Base-by-base conservation (phyloP, 2,113 vertebrate genomes). In the Ariopsis seemanni region DNA sequence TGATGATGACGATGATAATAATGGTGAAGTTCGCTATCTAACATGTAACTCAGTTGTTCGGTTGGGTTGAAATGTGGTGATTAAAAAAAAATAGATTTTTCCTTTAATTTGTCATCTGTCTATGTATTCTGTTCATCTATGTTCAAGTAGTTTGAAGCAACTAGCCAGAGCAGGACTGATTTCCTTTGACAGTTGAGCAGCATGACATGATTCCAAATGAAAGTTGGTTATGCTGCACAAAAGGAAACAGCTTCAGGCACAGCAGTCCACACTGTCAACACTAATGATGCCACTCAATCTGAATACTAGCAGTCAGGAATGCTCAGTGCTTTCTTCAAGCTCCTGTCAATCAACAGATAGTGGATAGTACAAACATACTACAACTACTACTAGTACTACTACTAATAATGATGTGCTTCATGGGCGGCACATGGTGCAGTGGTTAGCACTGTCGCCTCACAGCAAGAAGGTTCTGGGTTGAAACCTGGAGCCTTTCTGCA, bases 281-380 rank as follows among this genome's bases (percentile, higher is more conserved):
- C 72, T 92, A 83, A 91, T 89, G 82, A 91, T 88, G 84, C 88
- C 5, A 55, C 5, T 20, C 85, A 75, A 74, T 78, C 55, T 84
- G 63, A 83, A 20, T 80, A 89, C 58, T 60, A 53, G 65, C 53
- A 71, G 6, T 74, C 52, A 65, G 8, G n/a, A 62, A 63, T 75
- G 18, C n/a, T 7, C 12, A 57, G n/a, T 17, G 11, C 50, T 71
- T 80, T 69, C 63, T 81, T 80, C 50, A 80, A 79, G 14, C 15
- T 1, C n/a, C 85, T 79, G n/a, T 30, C n/a, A 63, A 79, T 53
- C 74, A 85, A 69, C 25, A 83, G 6, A 60, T 48, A 20, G 27
- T 30, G 12, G n/a, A 8, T 48, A 50, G 18, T 12, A 53, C 11
- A 78, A 78, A 78, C 25, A 58, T 27, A 50, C 8, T 82, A 63